Conservation (phyloP, 2,888 invertebrate species). For the Caenorhabditis wallacei region DNA sequence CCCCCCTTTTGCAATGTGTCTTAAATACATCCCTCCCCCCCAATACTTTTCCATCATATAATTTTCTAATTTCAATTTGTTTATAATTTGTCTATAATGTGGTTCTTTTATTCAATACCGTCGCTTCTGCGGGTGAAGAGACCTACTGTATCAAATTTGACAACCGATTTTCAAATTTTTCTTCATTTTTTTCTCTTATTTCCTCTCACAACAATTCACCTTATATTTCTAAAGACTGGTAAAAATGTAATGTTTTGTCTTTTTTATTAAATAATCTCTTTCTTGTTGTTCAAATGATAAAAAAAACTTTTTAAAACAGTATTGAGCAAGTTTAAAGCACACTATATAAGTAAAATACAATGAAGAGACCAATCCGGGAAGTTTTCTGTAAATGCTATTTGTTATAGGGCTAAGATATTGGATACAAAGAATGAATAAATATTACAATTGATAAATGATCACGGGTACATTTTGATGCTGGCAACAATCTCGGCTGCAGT, state of each 20-base stretch:
- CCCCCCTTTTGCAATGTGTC: slow-evolving; percentile 25
- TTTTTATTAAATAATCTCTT: slow-evolving; percentile 7
- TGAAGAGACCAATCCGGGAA: neutral
- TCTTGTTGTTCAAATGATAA: slow-evolving; percentile 20
- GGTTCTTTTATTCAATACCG: slow-evolving; percentile 30
- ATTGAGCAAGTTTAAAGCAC: slow-evolving; percentile 34
- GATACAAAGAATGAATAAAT: neutral
- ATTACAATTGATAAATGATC: neutral
- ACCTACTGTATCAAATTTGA: slow-evolving; percentile 43
- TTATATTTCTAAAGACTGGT: slow-evolving; percentile 49
- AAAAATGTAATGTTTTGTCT: slow-evolving; percentile 25
- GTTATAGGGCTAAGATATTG: no score
- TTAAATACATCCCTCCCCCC: slow-evolving; percentile 1
- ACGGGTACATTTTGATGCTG: slow-evolving; percentile 72
- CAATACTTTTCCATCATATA: neutral
- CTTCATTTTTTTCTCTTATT: neutral
- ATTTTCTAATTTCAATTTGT: neutral
- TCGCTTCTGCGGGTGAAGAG: slow-evolving; percentile 44
- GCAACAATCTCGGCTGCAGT: slow-evolving; percentile 74
- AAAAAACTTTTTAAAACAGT: neutral
- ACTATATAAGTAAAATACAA: slow-evolving; percentile 10
- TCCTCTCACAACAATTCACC: slow-evolving; percentile 33
- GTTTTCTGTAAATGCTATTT: neutral
- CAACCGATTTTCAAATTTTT: slow-evolving; percentile 10
- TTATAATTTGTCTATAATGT: slow-evolving; percentile 9